Evolutionary conservation across 2,888 invertebrate genomes (phyloP), one percentile per base, ranked within the genome.

Genomic region (Ethmia dodecea): DNA sequence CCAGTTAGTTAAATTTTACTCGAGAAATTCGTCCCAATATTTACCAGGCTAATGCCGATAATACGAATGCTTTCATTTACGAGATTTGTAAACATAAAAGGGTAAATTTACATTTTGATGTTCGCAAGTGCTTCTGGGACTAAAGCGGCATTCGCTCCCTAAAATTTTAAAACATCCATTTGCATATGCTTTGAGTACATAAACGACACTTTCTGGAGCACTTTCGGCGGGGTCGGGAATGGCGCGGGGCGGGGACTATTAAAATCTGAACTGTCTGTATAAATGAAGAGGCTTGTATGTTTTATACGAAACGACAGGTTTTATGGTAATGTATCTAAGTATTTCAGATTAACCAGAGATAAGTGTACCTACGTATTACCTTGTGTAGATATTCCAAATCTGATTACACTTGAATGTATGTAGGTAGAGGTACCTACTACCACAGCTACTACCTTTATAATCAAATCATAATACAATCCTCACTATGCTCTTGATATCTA

Each of bases 101-200:
- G 83, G 83, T 84, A 65, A 74, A 86, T 86, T 86, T 83, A 81
- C 86, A 84, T 84, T 84, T 83, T 84, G 80, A 86, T 86, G 75
- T 78, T 79, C 70, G 73, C 81, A 77, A 84, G 76, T 80, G 83
- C 83, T 80, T 64, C 66, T 55, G 84, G 75, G 83, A 78, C 75
- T 72, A 76, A 80, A 81, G 72, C 77, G 78, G 73, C 75, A 65
- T 77, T 80, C 75, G 73, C 79, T 74, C 79, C 83, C 84, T 84
- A 84, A 83, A 83, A 83, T 86, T 83, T 86, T 84, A 84, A 86
- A 86, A 83, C 83, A 83, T 70, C 75, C 51, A 86, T 86, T 86
- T 84, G 84, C 84, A 84, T 86, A 84, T 81, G 81, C 84, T 86
- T 86, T 86, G 81, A 77, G 78, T 79, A 83, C 73, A 81, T 84